phyloP scores from a whole-genome alignment of 2,797 vertebrate species.

The Urosaurus nigricauda region DNA sequence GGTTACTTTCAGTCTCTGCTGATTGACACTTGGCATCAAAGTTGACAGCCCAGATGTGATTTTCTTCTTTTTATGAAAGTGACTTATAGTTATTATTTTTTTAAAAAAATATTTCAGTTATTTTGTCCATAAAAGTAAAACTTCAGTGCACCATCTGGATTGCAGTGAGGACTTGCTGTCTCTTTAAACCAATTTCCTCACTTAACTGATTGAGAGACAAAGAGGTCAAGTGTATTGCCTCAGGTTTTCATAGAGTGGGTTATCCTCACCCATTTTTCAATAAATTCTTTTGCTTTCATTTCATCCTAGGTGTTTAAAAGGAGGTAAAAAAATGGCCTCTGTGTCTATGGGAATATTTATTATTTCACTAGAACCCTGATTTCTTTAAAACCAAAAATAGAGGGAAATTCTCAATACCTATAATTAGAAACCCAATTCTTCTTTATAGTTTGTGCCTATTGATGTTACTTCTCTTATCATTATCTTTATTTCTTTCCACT shows the following conservation, averaged over 20 bases:
- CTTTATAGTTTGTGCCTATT: not conserved
- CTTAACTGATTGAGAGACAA: slow-evolving; percentile 63
- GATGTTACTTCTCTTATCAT: not conserved
- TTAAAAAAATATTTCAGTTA: slow-evolving; percentile 48
- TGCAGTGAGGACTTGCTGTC: slow-evolving; percentile 52
- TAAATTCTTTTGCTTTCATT: not conserved
- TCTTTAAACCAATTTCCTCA: slow-evolving; percentile 66
- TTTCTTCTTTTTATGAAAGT: slow-evolving; percentile 55
- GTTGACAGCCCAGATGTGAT: slow-evolving; percentile 53
- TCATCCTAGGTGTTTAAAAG: not conserved
- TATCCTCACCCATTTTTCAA: slow-evolving; percentile 56
- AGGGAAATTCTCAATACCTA: not conserved
- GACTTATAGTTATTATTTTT: slow-evolving; percentile 56
- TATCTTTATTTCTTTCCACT: not conserved
- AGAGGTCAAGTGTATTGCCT: slow-evolving; percentile 59
- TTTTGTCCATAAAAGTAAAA: slow-evolving; percentile 55
- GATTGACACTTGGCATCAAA: slow-evolving; percentile 46
- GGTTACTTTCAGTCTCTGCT: slow-evolving; percentile 36
- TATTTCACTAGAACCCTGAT: not conserved
- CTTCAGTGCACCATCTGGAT: slow-evolving; percentile 62
- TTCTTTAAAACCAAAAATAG: not conserved
- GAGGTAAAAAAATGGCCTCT: not conserved
- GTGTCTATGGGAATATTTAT: not conserved
- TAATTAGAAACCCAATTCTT: not conserved
- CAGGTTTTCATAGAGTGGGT: slow-evolving; percentile 51